Evolutionary conservation across 2,797 vertebrate species (phyloP).

Genomic region (Tinamus major): DNA sequence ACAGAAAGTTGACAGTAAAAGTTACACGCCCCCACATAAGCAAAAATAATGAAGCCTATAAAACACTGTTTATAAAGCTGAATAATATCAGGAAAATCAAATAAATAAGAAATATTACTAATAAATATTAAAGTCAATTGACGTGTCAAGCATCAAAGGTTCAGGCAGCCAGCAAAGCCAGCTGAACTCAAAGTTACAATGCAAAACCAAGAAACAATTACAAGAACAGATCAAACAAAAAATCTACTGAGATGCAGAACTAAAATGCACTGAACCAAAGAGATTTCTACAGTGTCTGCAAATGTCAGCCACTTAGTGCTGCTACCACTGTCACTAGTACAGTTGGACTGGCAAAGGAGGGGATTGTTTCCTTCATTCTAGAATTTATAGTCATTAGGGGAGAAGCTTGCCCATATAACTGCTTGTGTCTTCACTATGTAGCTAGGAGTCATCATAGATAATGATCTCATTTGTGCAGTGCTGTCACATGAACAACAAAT

Average conservation of each 20-base stretch:
- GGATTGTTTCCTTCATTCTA: constrained; percentile 48
- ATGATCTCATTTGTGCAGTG: background rate
- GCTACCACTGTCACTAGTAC: constrained; percentile 28
- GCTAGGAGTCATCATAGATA: background rate
- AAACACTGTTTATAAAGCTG: constrained; percentile 54
- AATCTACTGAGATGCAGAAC: background rate
- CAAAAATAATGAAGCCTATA: constrained; percentile 31
- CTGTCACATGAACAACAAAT: background rate
- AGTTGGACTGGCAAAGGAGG: constrained; percentile 32
- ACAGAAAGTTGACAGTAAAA: constrained; percentile 30
- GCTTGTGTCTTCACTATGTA: constrained; percentile 34
- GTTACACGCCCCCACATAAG: constrained; percentile 25
- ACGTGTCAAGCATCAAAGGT: constrained; percentile 28
- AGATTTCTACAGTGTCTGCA: constrained; percentile 21
- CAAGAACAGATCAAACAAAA: constrained; percentile 26
- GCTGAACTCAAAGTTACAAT: background rate
- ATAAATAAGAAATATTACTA: constrained; percentile 3
- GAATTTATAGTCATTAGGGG: constrained; percentile 52
- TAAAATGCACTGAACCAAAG: constrained; percentile 28
- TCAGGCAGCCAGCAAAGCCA: constrained; percentile 28
- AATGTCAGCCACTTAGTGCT: constrained; percentile 10
- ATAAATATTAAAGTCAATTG: constrained; percentile 25
- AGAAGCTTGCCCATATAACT: constrained; percentile 52
- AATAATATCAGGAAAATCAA: constrained; percentile 3
- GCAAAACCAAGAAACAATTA: constrained; percentile 39